A percentile compares a stretch with the other conserved stretches of the same genome.
phyloP scores from a whole-genome alignment of 2,113 vertebrate genomes.

The Pluvialis apricaria region DNA sequence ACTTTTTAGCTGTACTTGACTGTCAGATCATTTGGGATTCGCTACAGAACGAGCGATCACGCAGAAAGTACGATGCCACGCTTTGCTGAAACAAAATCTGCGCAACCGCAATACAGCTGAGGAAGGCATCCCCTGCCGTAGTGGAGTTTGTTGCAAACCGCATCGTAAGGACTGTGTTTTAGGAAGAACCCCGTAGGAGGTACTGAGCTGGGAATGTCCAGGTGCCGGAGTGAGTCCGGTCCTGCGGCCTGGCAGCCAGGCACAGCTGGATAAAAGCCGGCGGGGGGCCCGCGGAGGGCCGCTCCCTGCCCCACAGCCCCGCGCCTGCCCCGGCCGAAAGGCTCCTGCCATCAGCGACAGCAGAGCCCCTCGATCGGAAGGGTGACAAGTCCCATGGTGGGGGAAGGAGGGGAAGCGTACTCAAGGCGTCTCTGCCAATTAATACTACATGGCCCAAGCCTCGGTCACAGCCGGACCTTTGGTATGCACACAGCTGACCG shows the following conservation, averaged over 20 bases:
- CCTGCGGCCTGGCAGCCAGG: neutral
- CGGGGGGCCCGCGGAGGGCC: accelerated
- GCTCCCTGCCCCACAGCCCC: too few relatives aligned
- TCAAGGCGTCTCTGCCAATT: neutral
- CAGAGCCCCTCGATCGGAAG: too few relatives aligned
- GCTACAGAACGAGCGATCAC: neutral
- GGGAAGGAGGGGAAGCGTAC: neutral
- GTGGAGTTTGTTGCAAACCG: neutral
- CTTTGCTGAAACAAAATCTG: neutral
- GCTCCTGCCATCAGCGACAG: neutral
- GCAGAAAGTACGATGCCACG: accelerated
- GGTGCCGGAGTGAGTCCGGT: neutral
- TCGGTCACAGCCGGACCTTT: neutral
- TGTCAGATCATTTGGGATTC: neutral
- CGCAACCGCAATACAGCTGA: neutral
- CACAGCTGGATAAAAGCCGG: neutral
- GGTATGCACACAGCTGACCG: neutral
- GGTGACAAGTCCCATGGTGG: accelerated
- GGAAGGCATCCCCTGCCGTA: accelerated
- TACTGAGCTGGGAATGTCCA: neutral
- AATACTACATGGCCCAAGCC: neutral
- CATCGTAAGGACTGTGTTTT: accelerated
- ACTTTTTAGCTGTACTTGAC: neutral
- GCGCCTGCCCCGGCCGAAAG: neutral
- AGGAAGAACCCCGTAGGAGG: too few relatives aligned